Conservation (phyloP, 1,140 invertebrate species). For the Drusus annulatus region DNA sequence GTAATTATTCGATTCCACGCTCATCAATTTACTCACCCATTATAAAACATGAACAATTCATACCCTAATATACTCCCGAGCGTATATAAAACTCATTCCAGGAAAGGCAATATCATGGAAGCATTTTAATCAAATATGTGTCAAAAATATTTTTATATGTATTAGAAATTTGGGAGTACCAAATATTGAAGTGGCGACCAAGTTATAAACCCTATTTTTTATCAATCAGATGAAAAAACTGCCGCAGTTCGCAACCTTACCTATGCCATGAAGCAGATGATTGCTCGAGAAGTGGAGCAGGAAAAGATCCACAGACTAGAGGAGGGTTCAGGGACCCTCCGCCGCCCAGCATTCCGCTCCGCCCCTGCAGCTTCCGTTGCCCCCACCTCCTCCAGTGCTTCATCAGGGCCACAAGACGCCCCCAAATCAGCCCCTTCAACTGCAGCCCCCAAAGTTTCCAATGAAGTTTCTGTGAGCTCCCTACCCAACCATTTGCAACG, state of each 20-base stretch:
- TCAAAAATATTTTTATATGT: too few relatives aligned
- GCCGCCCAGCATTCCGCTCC: constrained; percentile 22
- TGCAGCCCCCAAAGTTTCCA: neutral
- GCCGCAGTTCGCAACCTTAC: constrained; percentile 62
- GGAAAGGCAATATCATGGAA: too few relatives aligned
- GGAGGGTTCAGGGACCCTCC: constrained; percentile 56
- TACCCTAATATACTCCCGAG: neutral
- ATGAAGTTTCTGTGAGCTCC: constrained; percentile 57
- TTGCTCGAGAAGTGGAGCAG: constrained; percentile 83
- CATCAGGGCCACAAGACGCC: neutral
- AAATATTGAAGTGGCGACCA: too few relatives aligned
- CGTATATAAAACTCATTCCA: too few relatives aligned
- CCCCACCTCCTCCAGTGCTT: neutral
- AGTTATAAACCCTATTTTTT: neutral
- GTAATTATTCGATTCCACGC: too few relatives aligned
- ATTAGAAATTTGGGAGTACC: too few relatives aligned
- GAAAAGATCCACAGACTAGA: constrained; percentile 74
- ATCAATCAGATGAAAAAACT: constrained; percentile 54
- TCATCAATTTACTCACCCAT: neutral
- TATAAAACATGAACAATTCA: neutral
- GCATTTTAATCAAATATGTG: too few relatives aligned
- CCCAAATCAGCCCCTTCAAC: neutral
- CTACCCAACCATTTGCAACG: constrained; percentile 78
- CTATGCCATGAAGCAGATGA: constrained; percentile 84
- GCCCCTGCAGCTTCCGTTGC: constrained; percentile 8